Conservation (phyloP, 2,797 vertebrate species). For the Sparidentex hasta region DNA sequence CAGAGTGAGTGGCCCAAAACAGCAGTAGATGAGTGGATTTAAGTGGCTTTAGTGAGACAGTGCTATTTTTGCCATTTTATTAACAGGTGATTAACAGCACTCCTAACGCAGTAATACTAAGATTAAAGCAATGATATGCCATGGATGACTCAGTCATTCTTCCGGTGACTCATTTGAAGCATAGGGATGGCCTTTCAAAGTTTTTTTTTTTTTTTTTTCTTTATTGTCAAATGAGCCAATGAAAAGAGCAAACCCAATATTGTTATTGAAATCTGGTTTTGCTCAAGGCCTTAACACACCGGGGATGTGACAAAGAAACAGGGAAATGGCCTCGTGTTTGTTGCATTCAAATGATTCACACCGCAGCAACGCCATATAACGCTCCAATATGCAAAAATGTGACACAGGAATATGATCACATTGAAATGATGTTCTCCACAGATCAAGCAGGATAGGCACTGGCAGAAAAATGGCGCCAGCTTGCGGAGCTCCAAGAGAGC, state of each 20-base stretch:
- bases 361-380: no score
- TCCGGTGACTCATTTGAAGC: background rate
- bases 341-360: no score
- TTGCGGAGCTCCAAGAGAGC: no score
- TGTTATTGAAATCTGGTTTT: background rate
- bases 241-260: conserved; percentile 14
- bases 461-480: no score
- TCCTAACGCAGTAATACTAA: background rate
- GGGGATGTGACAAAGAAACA: no score
- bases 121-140: background rate
- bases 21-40: conserved; percentile 33
- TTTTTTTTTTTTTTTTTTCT: no score
- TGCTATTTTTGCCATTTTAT: conserved; percentile 19
- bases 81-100: conserved; percentile 13
- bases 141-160: conserved; percentile 5
- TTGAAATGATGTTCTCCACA: no score
- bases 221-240: conserved; percentile 2
- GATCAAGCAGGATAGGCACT: no score
- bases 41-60: conserved; percentile 24
- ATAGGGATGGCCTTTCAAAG: background rate
- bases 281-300: background rate
- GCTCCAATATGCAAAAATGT: no score
- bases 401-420: no score
- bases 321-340: no score
- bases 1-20: conserved; percentile 28